A percentile compares a stretch with the other conserved stretches of the same genome.
phyloP scores from a whole-genome alignment of 2,113 vertebrate genomes.

The Ptychochromis oligacanthus region DNA sequence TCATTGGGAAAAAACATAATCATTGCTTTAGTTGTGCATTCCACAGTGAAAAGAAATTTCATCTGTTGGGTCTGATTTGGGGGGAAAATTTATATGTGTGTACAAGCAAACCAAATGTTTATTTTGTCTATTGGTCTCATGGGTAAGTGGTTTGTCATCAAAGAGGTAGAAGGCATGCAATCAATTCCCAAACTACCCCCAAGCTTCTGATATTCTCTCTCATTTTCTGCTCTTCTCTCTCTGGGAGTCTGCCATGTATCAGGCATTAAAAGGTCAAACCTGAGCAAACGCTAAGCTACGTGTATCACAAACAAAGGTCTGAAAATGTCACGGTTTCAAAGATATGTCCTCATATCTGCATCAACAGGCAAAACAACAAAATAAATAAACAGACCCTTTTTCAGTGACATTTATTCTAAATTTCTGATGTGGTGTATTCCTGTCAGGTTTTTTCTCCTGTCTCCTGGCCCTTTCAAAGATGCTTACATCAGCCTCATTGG shows the following conservation, averaged over 20 bases:
- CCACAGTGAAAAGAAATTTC: constrained; percentile 15
- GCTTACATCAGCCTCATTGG: constrained; percentile 34
- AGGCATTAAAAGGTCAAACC: constrained; percentile 67
- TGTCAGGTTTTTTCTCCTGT: constrained; percentile 2
- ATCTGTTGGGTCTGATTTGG: constrained; percentile 10
- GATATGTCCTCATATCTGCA: constrained; percentile 39
- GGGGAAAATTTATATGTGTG: constrained; percentile 4
- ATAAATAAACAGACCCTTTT: constrained; percentile 26
- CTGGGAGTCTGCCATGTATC: constrained; percentile 36
- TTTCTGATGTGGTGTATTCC: background rate
- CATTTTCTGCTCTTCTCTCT: constrained; percentile 36
- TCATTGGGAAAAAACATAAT: constrained; percentile 46
- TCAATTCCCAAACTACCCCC: constrained; percentile 46
- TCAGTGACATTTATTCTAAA: constrained; percentile 27
- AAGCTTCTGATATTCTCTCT: constrained; percentile 17
- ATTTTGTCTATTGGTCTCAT: constrained; percentile 1
- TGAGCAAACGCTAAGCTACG: constrained; percentile 51
- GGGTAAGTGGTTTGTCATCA: constrained; percentile 44
- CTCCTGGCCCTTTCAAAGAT: constrained; percentile 8
- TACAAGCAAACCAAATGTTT: constrained; percentile 11
- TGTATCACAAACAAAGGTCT: constrained; percentile 52
- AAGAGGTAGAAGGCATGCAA: constrained; percentile 31
- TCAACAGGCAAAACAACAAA: constrained; percentile 21
- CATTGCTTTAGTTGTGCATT: constrained; percentile 14
- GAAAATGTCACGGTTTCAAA: constrained; percentile 65